Percentiles rank a stretch among this genome's conserved stretches.
Conservation (phyloP, 2,113 vertebrate species). For the Albula glossodonta region DNA sequence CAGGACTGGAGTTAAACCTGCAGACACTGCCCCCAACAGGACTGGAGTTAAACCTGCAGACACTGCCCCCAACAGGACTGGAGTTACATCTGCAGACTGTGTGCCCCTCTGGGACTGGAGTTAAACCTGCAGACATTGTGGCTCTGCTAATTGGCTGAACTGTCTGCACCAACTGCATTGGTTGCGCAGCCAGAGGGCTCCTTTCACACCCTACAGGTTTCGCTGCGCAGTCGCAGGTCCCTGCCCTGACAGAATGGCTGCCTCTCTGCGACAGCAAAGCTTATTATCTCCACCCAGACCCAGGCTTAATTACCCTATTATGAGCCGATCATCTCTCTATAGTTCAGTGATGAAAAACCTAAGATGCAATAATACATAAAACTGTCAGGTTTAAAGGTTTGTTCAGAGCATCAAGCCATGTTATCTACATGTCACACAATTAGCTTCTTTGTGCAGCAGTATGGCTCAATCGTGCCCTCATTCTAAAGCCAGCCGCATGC, state of each 20-base stretch:
- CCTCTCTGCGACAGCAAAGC: conserved; percentile 25
- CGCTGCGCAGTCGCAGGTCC: conserved; percentile 16
- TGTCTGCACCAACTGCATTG: conserved; percentile 29
- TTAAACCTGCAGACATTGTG: no score
- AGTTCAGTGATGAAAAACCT: conserved; percentile 25
- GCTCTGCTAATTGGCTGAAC: not conserved
- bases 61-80: no score
- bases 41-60: no score
- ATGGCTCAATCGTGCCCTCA: conserved; percentile 22
- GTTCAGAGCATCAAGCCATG: conserved; percentile 16
- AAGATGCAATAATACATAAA: conserved; percentile 33
- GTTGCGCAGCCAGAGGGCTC: not conserved
- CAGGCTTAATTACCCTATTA: conserved; percentile 37
- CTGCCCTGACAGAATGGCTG: conserved; percentile 2
- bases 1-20: no score
- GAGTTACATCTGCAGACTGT: no score
- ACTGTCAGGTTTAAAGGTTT: conserved; percentile 25
- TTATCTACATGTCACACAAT: conserved; percentile 34
- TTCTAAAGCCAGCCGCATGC: not conserved
- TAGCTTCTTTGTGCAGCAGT: conserved; percentile 30
- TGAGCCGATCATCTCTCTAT: conserved; percentile 27
- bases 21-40: no score
- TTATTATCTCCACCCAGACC: conserved; percentile 31
- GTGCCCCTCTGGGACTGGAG: no score
- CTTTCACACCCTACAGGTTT: not conserved